These are phyloP conservation scores for Taurulus bubalis DNA, from an alignment of 2,113 vertebrate species.

Conservation along the genomic window DNA sequence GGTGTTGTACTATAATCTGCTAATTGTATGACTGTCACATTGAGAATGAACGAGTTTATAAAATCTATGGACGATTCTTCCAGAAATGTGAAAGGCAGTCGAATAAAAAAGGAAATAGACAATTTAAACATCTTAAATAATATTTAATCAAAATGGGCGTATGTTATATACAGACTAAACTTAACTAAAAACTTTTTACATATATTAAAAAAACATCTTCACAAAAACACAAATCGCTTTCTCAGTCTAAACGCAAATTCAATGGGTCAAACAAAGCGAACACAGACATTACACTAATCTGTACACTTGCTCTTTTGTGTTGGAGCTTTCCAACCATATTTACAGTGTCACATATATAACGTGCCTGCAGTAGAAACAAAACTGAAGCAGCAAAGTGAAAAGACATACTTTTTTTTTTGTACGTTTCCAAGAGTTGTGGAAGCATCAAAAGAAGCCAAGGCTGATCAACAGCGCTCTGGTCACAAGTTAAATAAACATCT, in stretches of 20 bases:
- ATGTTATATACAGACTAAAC: slow-evolving; percentile 93
- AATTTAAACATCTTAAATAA: slow-evolving; percentile 86
- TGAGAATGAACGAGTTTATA: background rate
- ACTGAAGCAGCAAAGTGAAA: slow-evolving; percentile 52
- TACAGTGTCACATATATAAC: slow-evolving; percentile 60
- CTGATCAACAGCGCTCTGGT: slow-evolving; percentile 81
- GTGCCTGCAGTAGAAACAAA: slow-evolving; percentile 49
- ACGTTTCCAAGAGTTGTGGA: slow-evolving; percentile 48
- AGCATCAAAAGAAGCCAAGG: slow-evolving; percentile 62
- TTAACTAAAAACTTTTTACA: slow-evolving; percentile 97
- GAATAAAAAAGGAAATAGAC: background rate
- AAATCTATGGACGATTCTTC: background rate
- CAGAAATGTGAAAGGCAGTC: background rate
- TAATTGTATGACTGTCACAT: background rate
- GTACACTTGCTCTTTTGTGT: slow-evolving; percentile 53
- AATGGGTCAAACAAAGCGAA: slow-evolving; percentile 81
- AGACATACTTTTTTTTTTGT: slow-evolving; percentile 7
- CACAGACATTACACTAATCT: slow-evolving; percentile 70
- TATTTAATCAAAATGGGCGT: slow-evolving; percentile 96
- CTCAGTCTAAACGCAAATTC: slow-evolving; percentile 82
- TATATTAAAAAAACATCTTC: slow-evolving; percentile 99
- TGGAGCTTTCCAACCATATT: slow-evolving; percentile 47
- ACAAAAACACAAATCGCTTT: slow-evolving; percentile 88
- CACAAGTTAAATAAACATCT: slow-evolving; percentile 66
- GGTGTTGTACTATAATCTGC: background rate